Evolutionary conservation across 2,888 invertebrate genomes (phyloP).

Genomic region (Papilio demoleus): DNA sequence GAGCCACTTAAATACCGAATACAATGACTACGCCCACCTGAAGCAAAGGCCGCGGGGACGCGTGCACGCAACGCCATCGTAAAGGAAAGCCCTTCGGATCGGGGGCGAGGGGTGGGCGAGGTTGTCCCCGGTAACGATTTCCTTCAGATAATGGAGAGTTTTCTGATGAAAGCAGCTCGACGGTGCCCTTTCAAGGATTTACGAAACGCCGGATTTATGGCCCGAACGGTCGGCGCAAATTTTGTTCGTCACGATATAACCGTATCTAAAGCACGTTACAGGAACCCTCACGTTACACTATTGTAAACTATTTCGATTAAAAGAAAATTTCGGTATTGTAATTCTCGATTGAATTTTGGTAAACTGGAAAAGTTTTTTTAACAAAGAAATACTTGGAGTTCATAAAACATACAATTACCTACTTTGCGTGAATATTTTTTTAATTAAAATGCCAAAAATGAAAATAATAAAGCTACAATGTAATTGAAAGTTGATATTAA

Average conservation of each 20-base stretch:
- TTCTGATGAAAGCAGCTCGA: constrained; percentile 79
- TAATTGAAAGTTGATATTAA: constrained; percentile 4
- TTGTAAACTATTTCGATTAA: constrained; percentile 40
- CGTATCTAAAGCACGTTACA: constrained; percentile 67
- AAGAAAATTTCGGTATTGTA: constrained; percentile 26
- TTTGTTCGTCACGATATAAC: constrained; percentile 68
- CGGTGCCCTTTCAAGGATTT: constrained; percentile 78
- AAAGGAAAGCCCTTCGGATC: constrained; percentile 76
- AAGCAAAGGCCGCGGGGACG: constrained; percentile 77
- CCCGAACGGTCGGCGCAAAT: constrained; percentile 69
- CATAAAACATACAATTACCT: not conserved
- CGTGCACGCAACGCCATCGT: constrained; percentile 79
- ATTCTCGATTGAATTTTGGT: not conserved
- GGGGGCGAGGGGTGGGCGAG: constrained; percentile 73
- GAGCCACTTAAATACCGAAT: constrained; percentile 81
- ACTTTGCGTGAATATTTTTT: constrained; percentile 4
- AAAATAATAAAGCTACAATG: constrained; percentile 1
- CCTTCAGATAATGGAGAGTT: constrained; percentile 81
- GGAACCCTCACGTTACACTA: constrained; percentile 41
- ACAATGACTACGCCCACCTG: constrained; percentile 81
- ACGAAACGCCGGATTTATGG: constrained; percentile 74
- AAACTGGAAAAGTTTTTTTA: constrained; percentile 15
- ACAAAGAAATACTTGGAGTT: constrained; percentile 8
- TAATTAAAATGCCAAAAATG: constrained; percentile 5
- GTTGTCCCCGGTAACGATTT: constrained; percentile 81